Percentiles rank a stretch among this genome's conserved stretches.
These are phyloP conservation scores for Ataeniobius toweri DNA, from an alignment of 2,797 vertebrate genomes.

Conservation along the genomic window DNA sequence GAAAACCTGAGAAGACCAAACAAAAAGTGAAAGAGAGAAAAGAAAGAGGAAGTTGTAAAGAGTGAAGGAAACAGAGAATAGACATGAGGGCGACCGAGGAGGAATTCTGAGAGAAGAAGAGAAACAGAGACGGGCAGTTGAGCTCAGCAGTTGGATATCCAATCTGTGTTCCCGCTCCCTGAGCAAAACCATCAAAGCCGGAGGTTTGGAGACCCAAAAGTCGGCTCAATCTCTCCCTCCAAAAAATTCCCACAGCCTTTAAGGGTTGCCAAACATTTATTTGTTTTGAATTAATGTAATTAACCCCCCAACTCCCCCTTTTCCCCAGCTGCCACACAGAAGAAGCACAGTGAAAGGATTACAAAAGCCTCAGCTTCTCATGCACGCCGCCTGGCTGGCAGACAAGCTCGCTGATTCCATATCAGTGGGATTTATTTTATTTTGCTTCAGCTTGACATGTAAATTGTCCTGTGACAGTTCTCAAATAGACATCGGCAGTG, in stretches of 20 bases:
- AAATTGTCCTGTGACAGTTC: slow-evolving; percentile 50
- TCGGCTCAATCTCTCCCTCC: slow-evolving; percentile 60
- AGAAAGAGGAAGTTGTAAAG: slow-evolving; percentile 14
- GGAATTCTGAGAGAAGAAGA: slow-evolving; percentile 13
- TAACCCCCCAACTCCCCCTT: slow-evolving; percentile 59
- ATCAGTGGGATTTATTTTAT: slow-evolving; percentile 55
- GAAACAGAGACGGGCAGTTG: slow-evolving; percentile 34
- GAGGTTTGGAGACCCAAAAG: slow-evolving; percentile 68
- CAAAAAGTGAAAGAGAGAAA: slow-evolving; percentile 19
- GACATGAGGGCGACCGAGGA: slow-evolving; percentile 1
- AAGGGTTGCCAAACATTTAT: slow-evolving; percentile 75
- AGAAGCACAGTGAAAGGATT: slow-evolving; percentile 64
- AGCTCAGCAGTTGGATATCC: slow-evolving; percentile 55
- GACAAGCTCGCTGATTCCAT: slow-evolving; percentile 49
- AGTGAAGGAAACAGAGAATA: slow-evolving; percentile 10
- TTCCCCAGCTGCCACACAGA: slow-evolving; percentile 56
- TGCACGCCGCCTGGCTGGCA: slow-evolving; percentile 23
- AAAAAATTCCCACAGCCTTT: slow-evolving; percentile 71
- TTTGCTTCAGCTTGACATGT: slow-evolving; percentile 47
- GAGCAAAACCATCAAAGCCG: slow-evolving; percentile 76
- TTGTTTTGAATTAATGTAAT: slow-evolving; percentile 81
- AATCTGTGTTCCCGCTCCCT: slow-evolving; percentile 60
- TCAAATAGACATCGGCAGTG: slow-evolving; percentile 43
- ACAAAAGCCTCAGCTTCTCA: slow-evolving; percentile 52
- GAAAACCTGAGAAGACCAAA: slow-evolving; percentile 1